Base-by-base conservation (phyloP, 2,113 vertebrate species). In the Varanus salvator region DNA sequence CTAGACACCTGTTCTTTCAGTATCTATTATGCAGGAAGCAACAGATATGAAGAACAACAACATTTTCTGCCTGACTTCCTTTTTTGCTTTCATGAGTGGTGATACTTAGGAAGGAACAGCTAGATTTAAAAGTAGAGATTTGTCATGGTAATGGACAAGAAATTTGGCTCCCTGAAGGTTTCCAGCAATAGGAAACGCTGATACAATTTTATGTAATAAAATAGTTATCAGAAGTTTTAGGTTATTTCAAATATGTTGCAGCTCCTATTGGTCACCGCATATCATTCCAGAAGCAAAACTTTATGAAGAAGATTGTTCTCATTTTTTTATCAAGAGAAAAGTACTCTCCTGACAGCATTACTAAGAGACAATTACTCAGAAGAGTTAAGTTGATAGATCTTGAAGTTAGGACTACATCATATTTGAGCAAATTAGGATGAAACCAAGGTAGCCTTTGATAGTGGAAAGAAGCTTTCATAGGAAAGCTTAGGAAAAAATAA, bases 221-320 rank as follows among this genome's bases (percentile, higher is more conserved):
- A 87, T 91, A 90, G 90, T 86, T 80, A 87, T 71, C 90, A 87
- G 92, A 92, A 77, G 44, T 94, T 92, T 93, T 90, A 86, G 89
- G 76, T 86, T 87, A 81, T 82, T 93, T 91, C 86, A 88, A 89
- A 29, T 29, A 31, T 76, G 77, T 75, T 87, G 89, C 90, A 91
- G 69, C 81, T 94, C 89, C 87, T 90, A 57, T 52, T 90, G 87
- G 87, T 93, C 90, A 90, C 90, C 87, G 89, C 88, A 57, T 4
- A 68, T 78, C 86, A 88, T 80, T 93, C 48, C 60, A 31, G 12
- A 44, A 85, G 85, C 82, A 78, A 66, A 88, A 54, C 38, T 66
- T 93, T 71, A 78, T 83, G 85, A 71, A 78, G 71, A 54, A 91
- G 81, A 88, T 90, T 72, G 68, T 87, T 68, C 44, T 57, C 71